A percentile compares a stretch with the other conserved stretches of the same genome.
These are phyloP conservation scores for Aleiodes sp. DNA, from an alignment of 1,140 invertebrate genomes.

Conservation along the genomic window DNA sequence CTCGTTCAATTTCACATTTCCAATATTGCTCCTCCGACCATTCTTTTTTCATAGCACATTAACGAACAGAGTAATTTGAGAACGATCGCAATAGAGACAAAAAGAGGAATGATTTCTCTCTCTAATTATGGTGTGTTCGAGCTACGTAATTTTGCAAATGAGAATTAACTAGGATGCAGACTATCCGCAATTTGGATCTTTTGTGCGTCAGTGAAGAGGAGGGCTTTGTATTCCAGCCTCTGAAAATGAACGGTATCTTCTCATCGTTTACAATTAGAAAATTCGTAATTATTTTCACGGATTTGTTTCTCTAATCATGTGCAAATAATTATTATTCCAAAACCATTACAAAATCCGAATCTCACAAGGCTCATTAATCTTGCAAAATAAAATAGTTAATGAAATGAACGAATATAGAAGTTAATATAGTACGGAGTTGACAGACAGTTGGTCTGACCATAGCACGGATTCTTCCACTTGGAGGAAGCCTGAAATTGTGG, in stretches of 20 bases:
- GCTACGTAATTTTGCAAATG: conserved; percentile 21
- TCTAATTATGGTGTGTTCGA: conserved; percentile 17
- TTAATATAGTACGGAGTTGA: too few species aligned
- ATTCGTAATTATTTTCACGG: neutral
- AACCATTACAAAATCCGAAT: neutral
- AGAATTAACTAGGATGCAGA: conserved; percentile 32
- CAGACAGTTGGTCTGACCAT: conserved; percentile 1
- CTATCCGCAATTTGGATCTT: too few species aligned
- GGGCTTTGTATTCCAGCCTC: neutral
- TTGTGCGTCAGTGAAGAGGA: neutral
- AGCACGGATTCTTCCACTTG: neutral
- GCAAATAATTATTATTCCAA: neutral
- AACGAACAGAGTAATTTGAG: neutral
- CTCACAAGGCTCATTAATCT: neutral
- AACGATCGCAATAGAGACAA: conserved; percentile 5
- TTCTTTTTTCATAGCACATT: conserved; percentile 13
- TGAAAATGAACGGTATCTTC: conserved; percentile 1
- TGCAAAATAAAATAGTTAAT: neutral
- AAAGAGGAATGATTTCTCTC: too few species aligned
- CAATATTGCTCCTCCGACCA: conserved; percentile 29
- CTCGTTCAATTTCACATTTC: conserved; percentile 42
- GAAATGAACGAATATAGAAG: too few species aligned
- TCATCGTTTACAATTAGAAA: neutral
- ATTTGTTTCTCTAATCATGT: neutral
- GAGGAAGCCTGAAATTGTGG: neutral